phyloP scores from a whole-genome alignment of 2,888 invertebrate genomes.

The Ochropacha duplaris region DNA sequence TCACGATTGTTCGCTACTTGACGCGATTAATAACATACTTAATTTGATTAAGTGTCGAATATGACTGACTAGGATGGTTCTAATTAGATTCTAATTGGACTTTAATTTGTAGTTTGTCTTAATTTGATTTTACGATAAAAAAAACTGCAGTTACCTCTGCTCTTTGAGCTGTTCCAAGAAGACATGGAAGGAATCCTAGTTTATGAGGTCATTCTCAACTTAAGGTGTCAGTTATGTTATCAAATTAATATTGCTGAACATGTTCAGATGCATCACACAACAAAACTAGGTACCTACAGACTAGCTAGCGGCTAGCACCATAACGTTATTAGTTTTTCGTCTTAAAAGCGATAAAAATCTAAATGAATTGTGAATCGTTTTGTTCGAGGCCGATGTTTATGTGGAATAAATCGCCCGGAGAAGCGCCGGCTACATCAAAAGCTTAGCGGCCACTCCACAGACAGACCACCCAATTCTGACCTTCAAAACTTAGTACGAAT shows the following conservation, averaged over 20 bases:
- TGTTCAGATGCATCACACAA: slow-evolving; percentile 4
- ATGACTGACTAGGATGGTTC: slow-evolving; percentile 20
- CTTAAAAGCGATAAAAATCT: slow-evolving; percentile 76
- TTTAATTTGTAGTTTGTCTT: slow-evolving; percentile 28
- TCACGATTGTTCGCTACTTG: slow-evolving; percentile 44
- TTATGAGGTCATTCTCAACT: not conserved
- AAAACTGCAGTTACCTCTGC: not conserved
- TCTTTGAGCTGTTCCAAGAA: not conserved
- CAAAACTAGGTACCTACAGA: slow-evolving; percentile 12
- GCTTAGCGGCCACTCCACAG: slow-evolving; percentile 32
- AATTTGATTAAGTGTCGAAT: slow-evolving; percentile 35
- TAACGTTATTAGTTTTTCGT: slow-evolving; percentile 74
- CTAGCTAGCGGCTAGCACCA: slow-evolving; percentile 35
- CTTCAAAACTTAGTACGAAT: slow-evolving; percentile 30
- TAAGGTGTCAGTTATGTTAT: not conserved
- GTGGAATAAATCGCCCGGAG: slow-evolving; percentile 68
- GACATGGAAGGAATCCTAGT: not conserved
- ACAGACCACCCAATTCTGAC: slow-evolving; percentile 39
- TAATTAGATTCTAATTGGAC: slow-evolving; percentile 46
- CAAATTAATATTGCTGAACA: not conserved
- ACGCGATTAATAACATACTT: slow-evolving; percentile 35
- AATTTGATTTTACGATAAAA: not conserved
- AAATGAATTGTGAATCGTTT: slow-evolving; percentile 71
- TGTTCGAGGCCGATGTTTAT: slow-evolving; percentile 64
- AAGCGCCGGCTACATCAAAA: slow-evolving; percentile 68